These are phyloP conservation scores for Betta splendens DNA, from an alignment of 2,797 vertebrate genomes.

Conservation along the genomic window DNA sequence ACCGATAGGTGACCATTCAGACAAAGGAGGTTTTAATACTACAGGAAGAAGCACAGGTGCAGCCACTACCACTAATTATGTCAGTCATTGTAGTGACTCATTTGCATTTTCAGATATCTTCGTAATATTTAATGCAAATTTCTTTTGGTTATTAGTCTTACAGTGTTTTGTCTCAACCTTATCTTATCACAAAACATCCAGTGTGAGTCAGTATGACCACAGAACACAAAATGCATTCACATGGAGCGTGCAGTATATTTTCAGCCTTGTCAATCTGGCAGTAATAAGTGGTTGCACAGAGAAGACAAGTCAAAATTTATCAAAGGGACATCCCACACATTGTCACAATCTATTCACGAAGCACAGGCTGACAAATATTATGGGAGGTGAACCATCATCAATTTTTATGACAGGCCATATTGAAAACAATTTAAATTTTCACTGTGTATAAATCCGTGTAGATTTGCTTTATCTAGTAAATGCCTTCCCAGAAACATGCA, in stretches of 20 bases:
- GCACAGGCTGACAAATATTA: conserved; percentile 56
- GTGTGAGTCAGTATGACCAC: conserved; percentile 11
- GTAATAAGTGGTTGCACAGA: conserved; percentile 56
- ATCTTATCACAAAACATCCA: conserved; percentile 6
- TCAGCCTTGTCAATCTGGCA: conserved; percentile 42
- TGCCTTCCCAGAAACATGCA: conserved; percentile 1
- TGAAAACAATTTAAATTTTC: conserved; percentile 47
- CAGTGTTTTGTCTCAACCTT: background rate
- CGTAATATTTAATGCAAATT: conserved; percentile 5
- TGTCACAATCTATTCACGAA: conserved; percentile 73
- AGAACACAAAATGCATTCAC: conserved; percentile 25
- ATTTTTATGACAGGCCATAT: conserved; percentile 56
- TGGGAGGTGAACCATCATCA: conserved; percentile 53
- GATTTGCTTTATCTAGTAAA: background rate
- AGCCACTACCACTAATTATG: conserved; percentile 3
- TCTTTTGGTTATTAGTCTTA: background rate
- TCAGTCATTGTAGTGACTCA: conserved; percentile 14
- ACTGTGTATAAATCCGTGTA: background rate
- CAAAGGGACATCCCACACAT: conserved; percentile 72
- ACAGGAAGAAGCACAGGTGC: conserved; percentile 12
- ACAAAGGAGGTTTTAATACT: conserved; percentile 15
- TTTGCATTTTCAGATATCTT: conserved; percentile 9
- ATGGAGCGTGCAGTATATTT: conserved; percentile 35
- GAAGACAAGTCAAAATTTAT: conserved; percentile 64
- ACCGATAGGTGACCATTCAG: conserved; percentile 9